Evolutionary conservation across 2,888 invertebrate species (phyloP), one percentile per base, ranked within the genome.

Genomic region (Sphecodes monilicornis): DNA sequence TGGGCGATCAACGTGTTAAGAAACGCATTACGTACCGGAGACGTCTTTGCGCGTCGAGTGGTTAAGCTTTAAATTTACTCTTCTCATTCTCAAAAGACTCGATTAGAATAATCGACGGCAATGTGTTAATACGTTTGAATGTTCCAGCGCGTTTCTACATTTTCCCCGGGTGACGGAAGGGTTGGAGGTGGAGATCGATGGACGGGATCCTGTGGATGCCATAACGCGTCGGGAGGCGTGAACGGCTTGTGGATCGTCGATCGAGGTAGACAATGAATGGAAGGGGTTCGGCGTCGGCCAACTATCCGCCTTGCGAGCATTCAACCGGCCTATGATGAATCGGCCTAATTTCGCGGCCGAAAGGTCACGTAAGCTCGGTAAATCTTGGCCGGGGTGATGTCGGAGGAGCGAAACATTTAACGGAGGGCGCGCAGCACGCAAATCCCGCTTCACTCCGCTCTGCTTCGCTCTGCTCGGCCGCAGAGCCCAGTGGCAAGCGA

Each of bases 301-400:
- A 77, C 86, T 60, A 60, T 60, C 29, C 60, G 60, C 60, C 60
- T 60, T 60, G 77, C 75, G 74, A 71, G 81, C 79, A 91, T 91
- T 91, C 91, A 88, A 71, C 76, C 74, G 69, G 75, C 54, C 78
- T 86, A 92, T 93, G 93, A 93, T 92, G 91, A 92, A 93, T 93
- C 90, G 93, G 92, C 91, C 93, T 93, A 93, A 93, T 93, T 93
- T 93, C 92, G 93, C 87, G 91, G 89, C 84, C 90, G 89, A 90
- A 92, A 93, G 92, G 92, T 93, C 93, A 93, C 92, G 93, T 91
- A 91, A 82, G 85, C 87, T 78, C 91, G 86, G 90, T 93, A 93
- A 93, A 93, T 93, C 93, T 93, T 91, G 90, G 84, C 80, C 85
- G 50, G 76, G 50, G 75, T 76, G 89, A 84, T 80, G 71, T 73